phyloP scores from a whole-genome alignment of 2,113 vertebrate genomes.

The Chaetura pelagica region DNA sequence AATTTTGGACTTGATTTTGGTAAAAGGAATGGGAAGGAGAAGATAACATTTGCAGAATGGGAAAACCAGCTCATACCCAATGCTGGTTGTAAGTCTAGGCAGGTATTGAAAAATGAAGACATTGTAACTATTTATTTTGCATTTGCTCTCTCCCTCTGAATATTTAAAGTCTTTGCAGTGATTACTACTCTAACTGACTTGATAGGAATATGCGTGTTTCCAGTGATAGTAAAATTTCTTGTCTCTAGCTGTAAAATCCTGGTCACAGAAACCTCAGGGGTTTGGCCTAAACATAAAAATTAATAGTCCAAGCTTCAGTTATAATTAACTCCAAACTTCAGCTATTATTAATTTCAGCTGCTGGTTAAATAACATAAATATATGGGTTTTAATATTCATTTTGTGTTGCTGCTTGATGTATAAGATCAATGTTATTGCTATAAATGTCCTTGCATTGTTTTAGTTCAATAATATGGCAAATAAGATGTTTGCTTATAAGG shows the following conservation, averaged over 20 bases:
- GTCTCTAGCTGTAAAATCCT: slow-evolving; percentile 23
- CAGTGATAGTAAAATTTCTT: slow-evolving; percentile 31
- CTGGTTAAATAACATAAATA: slow-evolving; percentile 28
- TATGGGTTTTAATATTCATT: neutral
- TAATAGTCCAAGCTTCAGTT: slow-evolving; percentile 12
- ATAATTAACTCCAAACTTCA: slow-evolving; percentile 59
- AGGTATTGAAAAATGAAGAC: neutral
- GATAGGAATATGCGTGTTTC: slow-evolving; percentile 25
- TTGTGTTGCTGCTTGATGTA: slow-evolving; percentile 4
- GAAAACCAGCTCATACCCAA: neutral
- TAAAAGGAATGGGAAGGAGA: neutral
- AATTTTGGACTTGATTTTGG: neutral
- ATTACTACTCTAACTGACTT: neutral
- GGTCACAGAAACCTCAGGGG: slow-evolving; percentile 36
- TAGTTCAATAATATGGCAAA: neutral
- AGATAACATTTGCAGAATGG: neutral
- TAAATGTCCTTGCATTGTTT: neutral
- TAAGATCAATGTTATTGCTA: neutral
- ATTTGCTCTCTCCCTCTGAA: neutral
- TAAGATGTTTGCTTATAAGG: neutral
- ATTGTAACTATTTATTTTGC: neutral
- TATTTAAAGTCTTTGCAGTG: neutral
- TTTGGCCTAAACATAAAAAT: slow-evolving; percentile 40
- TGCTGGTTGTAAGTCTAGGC: neutral
- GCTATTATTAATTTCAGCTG: slow-evolving; percentile 61